Base-by-base conservation (phyloP, 2,113 vertebrate species). In the Hydropotes inermis region DNA sequence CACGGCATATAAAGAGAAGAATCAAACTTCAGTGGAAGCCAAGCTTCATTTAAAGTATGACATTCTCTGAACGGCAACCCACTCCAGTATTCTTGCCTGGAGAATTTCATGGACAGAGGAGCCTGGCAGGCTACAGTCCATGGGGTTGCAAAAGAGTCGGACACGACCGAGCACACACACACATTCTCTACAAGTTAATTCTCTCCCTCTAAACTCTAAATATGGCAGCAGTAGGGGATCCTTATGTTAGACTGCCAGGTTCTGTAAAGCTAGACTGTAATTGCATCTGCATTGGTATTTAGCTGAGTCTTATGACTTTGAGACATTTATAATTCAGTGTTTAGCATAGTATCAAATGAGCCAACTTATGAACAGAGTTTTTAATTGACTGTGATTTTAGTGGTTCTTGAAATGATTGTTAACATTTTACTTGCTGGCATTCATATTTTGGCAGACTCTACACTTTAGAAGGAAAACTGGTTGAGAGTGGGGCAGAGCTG, bases 401-500 rank as follows among this genome's bases (percentile, higher is more conserved):
- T 0, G 47, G 74, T 39, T 64, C 87, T 97, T 57, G 87, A n/a
- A 89, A 2, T 19, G 6, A 19, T 95, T 39, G 58, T 91, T 67
- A 86, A 95, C 50, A 39, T 89, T 27, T 45, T 78, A 94, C 92
- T 3, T 76, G n/a, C 95, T 96, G 7, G 1, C 36, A 4, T 95
- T 96, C 61, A 8, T 98, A 6, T 98, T 97, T 98, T 98, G 60
- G 52, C 98, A 99, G 99, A 96, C 99, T 99, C 60, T 99, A 99
- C 96, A 99, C 99, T 11, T 98, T 99, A 93, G 99, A 99, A 94
- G 99, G 99, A 96, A 99, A 99, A 30, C 99, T 99, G 87, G 84
- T 99, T 92, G 99, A 98, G 55, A 99, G 99, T 45, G 99, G 99
- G 15, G 98, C 98, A 55, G 99, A 99, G 60, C 97, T 99, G 97